Evolutionary conservation across 92 coral and sea anemone genomes (phyloP), one percentile per base, ranked within the genome.

Genomic region (Porites rus): DNA sequence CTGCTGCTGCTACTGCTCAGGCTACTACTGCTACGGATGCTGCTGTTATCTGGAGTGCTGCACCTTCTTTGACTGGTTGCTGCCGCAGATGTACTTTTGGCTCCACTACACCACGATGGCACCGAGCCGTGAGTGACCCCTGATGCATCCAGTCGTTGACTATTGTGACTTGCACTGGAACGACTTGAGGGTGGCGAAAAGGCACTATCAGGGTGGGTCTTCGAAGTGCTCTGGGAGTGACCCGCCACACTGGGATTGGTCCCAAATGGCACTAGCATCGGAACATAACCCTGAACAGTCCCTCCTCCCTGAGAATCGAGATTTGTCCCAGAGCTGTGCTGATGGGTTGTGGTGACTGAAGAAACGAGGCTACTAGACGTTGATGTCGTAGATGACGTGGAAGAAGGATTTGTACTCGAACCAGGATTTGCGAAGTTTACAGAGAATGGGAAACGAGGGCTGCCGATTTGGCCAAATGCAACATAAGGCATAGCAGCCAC

Each of bases 401-500:
- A 65, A 6, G 88, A 22, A 28, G 88, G 74, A 75, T 46, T 54
- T 10, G 88, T 71, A 65, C 88, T 79, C 25, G 75, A 18, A 21
- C 84, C 62, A 0, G 84, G 74, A 20, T 88, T 24, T 3, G 93
- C 80, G 63, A 88, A 69, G 20, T 80, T 77, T 75, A 91, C 72
- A 19, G 91, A 65, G 66, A 79, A 74, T 21, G 88, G 88, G 59
- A 77, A 75, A 17, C 86, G 76, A 8, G 85, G 79, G 54, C 11
- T 60, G 78, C 78, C 85, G 22, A 80, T 76, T 74, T 91, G 93
- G 43, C 88, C 76, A 72, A 87, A 75, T 7, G 91, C 91, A 19
- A 86, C 88, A 51, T 82, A 87, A 3, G 91, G 87, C 85, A 91
- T 65, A 7, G 93, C 93, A 8, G 93, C 88, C 20, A 87, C 93